Conservation (phyloP, 2,797 vertebrate genomes). For the Spea hammondii region DNA sequence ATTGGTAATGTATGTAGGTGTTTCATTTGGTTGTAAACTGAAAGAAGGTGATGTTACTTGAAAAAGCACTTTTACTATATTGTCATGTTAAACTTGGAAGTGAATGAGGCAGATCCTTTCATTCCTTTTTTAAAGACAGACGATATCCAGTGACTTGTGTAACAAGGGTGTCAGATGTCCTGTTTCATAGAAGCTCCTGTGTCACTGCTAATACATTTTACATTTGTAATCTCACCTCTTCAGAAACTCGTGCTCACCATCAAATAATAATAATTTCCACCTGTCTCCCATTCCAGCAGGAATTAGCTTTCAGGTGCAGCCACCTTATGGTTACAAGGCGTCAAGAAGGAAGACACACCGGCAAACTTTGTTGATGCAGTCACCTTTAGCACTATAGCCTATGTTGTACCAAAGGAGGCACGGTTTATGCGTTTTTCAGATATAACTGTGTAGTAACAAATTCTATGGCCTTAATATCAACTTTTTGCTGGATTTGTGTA, state of each 20-base stretch:
- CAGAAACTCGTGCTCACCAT: slow-evolving; percentile 29
- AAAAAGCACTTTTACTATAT: background rate
- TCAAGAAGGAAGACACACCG: background rate
- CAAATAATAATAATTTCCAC: slow-evolving; percentile 42
- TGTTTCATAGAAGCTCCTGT: slow-evolving; percentile 26
- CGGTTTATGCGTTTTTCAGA: background rate
- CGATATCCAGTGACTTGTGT: slow-evolving; percentile 30
- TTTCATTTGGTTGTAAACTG: no score
- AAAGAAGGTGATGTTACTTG: background rate
- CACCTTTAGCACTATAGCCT: background rate
- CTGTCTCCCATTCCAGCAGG: slow-evolving; percentile 19
- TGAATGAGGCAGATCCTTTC: background rate
- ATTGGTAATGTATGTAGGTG: no score
- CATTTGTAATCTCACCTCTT: slow-evolving; percentile 48
- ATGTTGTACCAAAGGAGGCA: background rate
- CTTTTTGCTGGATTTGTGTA: no score
- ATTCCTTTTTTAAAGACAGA: slow-evolving; percentile 14
- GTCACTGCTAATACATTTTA: slow-evolving; percentile 45
- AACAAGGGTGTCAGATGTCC: slow-evolving; percentile 31
- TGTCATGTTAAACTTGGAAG: background rate
- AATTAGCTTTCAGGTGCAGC: slow-evolving; percentile 25
- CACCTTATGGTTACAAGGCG: background rate
- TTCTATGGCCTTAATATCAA: no score
- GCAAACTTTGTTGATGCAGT: slow-evolving; percentile 2
- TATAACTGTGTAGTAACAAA: background rate